These are phyloP conservation scores for Caradrina clavipalpis DNA, from an alignment of 2,888 invertebrate species.

Conservation along the genomic window DNA sequence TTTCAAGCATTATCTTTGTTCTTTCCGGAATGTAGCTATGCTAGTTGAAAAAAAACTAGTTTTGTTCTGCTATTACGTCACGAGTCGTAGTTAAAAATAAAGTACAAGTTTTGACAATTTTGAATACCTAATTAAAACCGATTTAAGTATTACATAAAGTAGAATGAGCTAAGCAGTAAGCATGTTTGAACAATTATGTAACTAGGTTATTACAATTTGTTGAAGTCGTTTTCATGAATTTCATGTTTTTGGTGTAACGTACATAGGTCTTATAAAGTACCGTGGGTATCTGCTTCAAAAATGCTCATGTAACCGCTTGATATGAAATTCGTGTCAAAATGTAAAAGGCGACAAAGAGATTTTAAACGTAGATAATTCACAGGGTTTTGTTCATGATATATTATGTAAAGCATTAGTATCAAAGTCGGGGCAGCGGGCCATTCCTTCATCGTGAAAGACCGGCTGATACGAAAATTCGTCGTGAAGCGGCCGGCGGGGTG, in stretches of 20 bases:
- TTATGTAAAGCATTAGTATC: constrained; percentile 84
- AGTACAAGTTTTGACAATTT: constrained; percentile 19
- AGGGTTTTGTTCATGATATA: constrained; percentile 74
- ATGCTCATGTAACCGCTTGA: neutral
- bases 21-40: constrained; percentile 4
- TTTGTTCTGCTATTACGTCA: constrained; percentile 4
- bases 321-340: constrained; percentile 62
- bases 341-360: constrained; percentile 72
- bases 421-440: constrained; percentile 79
- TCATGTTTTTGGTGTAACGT: neutral
- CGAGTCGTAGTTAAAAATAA: constrained; percentile 2
- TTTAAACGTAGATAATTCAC: constrained; percentile 75
- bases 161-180: constrained; percentile 24
- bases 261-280: neutral
- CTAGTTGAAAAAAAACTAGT: constrained; percentile 13
- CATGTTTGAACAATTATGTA: constrained; percentile 28
- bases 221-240: neutral
- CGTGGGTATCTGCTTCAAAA: constrained; percentile 13
- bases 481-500: constrained; percentile 80
- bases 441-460: constrained; percentile 84
- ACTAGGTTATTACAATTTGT: constrained; percentile 1
- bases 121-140: constrained; percentile 17
- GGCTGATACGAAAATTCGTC: constrained; percentile 90
- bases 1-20: constrained; percentile 44
- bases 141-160: constrained; percentile 33